Evolutionary conservation across 2,113 vertebrate genomes (phyloP).

Genomic region (Mesocricetus auratus): DNA sequence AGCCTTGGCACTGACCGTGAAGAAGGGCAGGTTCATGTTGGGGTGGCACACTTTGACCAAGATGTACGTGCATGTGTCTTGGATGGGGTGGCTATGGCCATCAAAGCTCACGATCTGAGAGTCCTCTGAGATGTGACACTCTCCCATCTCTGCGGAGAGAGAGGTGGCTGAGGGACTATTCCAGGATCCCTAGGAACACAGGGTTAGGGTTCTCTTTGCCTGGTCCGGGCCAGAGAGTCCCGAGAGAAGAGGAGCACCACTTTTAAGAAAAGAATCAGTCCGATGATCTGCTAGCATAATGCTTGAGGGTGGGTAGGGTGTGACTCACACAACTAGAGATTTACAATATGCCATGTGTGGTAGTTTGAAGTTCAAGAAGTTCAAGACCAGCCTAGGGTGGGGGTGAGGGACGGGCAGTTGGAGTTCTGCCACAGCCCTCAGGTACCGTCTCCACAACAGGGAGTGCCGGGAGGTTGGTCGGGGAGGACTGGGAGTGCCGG

Average conservation of each 20-base stretch:
- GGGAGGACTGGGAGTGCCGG: no score
- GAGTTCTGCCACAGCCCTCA: not conserved
- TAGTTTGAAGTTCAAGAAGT: not conserved
- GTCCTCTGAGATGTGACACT: conserved; percentile 88
- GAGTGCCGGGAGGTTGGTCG: not conserved
- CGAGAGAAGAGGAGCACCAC: not conserved
- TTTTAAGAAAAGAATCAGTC: not conserved
- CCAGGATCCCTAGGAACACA: not conserved
- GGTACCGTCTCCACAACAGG: not conserved
- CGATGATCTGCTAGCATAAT: not conserved
- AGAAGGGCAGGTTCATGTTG: conserved; percentile 83
- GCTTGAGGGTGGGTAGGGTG: no score
- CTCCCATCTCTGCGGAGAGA: conserved; percentile 86
- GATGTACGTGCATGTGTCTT: conserved; percentile 90
- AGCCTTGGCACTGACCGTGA: conserved; percentile 89
- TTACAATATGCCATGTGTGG: not conserved
- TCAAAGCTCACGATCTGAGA: conserved; percentile 92
- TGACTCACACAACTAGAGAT: not conserved
- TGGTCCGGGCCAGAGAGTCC: not conserved
- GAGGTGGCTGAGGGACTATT: not conserved
- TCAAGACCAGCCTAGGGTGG: not conserved
- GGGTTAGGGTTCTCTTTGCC: not conserved
- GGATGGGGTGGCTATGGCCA: conserved; percentile 87
- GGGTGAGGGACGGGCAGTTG: not conserved
- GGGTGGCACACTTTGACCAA: conserved; percentile 88